Base-by-base conservation (phyloP, 2,888 invertebrate genomes). In the Chydorus sphaericus region DNA sequence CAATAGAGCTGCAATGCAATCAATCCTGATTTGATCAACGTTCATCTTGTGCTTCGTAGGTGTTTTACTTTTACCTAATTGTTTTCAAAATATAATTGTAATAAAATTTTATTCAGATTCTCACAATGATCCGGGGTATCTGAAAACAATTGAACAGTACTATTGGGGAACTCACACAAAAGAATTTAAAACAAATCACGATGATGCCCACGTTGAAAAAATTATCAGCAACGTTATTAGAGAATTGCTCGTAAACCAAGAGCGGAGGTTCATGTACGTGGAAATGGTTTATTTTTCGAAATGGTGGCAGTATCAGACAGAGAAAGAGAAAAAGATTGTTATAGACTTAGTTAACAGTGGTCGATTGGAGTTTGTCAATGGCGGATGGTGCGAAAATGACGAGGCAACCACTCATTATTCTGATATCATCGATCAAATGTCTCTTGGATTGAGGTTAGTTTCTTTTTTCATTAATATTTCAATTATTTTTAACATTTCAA, bases 71-170 rank as follows among this genome's bases (percentile, higher is more conserved):
- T n/a, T n/a, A 85, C 90, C n/a, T n/a, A n/a, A n/a, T n/a, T n/a
- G n/a, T n/a, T n/a, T n/a, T n/a, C n/a, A n/a, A n/a, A n/a, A n/a
- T n/a, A n/a, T n/a, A n/a, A n/a, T n/a, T n/a, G n/a, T n/a, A n/a
- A n/a, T n/a, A n/a, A n/a, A n/a, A n/a, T n/a, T n/a, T n/a, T n/a
- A n/a, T n/a, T n/a, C n/a, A n/a, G n/a, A n/a, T n/a, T n/a, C 90
- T 0, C 93, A 94, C 65, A 89, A 93, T 64, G 93, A 94, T 66
- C 89, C 91, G 1, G 93, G 94, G 33, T 94, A 93, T 92, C 70
- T 92, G 48, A 89, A 91, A 70, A 93, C 93, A 0, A 84, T 91
- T 0, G 92, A 94, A 66, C 88, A 92, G 67, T 94, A 94, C 66
- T 94, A 83, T 65, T 91, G 83, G 67, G 87, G 87, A 62, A 80